These are phyloP conservation scores for Notothenia coriiceps DNA, from an alignment of 2,113 vertebrate genomes.

Conservation along the genomic window DNA sequence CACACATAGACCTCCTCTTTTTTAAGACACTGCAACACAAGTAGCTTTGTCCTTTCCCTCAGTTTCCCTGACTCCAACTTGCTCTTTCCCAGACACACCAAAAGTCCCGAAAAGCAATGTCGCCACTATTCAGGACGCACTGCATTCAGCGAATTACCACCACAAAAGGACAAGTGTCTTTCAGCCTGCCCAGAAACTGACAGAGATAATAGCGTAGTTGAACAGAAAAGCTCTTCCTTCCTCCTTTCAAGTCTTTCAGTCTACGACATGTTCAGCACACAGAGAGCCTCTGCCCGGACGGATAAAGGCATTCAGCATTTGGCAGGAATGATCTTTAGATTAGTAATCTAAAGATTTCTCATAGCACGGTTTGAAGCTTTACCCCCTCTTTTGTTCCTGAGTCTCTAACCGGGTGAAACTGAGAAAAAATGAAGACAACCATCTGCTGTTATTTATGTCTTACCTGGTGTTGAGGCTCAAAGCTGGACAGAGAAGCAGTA, in stretches of 20 bases:
- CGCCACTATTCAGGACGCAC: slow-evolving; percentile 56
- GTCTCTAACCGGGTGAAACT: slow-evolving; percentile 45
- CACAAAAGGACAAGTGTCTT: slow-evolving; percentile 76
- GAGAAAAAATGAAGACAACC: background rate
- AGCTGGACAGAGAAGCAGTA: slow-evolving; percentile 85
- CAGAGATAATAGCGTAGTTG: slow-evolving; percentile 63
- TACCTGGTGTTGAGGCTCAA: slow-evolving; percentile 86
- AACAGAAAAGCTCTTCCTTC: slow-evolving; percentile 67
- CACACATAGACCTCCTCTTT: slow-evolving; percentile 61
- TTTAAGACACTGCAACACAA: slow-evolving; percentile 69
- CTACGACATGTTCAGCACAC: slow-evolving; percentile 55
- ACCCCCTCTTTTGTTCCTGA: slow-evolving; percentile 52
- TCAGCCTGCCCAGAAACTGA: slow-evolving; percentile 44
- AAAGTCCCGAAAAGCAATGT: slow-evolving; percentile 72
- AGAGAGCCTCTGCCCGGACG: slow-evolving; percentile 53
- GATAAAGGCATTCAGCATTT: slow-evolving; percentile 56
- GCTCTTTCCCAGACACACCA: slow-evolving; percentile 45
- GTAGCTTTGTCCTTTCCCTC: slow-evolving; percentile 66
- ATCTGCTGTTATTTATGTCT: slow-evolving; percentile 48
- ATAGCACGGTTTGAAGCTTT: slow-evolving; percentile 49
- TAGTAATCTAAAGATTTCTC: slow-evolving; percentile 54
- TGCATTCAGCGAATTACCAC: slow-evolving; percentile 54
- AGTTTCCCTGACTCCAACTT: slow-evolving; percentile 72
- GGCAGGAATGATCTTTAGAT: slow-evolving; percentile 55
- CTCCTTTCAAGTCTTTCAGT: slow-evolving; percentile 51